Evolutionary conservation across 2,797 vertebrate genomes (phyloP).

Genomic region (Rhodeus uyekii): DNA sequence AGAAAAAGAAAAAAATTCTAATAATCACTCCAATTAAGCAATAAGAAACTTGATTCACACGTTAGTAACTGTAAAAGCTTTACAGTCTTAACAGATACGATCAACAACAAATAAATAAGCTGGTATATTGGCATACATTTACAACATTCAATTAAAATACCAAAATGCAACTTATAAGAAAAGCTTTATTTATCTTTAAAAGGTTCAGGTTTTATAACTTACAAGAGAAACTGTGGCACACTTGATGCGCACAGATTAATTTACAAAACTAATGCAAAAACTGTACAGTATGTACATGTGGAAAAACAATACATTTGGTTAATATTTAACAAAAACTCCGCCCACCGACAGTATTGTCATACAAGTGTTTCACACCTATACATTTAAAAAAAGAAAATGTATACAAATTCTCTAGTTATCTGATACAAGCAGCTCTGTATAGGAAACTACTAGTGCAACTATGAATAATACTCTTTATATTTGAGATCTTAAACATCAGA

Average conservation of each 20-base stretch:
- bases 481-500: constrained; percentile 35
- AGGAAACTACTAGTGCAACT: background rate
- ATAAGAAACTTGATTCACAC: background rate
- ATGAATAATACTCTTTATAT: constrained; percentile 15
- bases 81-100: background rate
- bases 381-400: background rate
- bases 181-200: constrained; percentile 20
- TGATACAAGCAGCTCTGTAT: background rate
- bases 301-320: constrained; percentile 13
- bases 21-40: background rate
- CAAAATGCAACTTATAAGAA: constrained; percentile 9
- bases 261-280: constrained; percentile 50
- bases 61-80: background rate
- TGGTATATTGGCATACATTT: background rate
- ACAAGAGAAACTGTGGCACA: constrained; percentile 15
- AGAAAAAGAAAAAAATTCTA: background rate
- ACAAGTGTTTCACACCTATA: background rate
- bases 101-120: background rate
- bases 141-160: background rate
- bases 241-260: background rate
- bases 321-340: constrained; percentile 8
- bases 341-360: constrained; percentile 3
- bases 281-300: constrained; percentile 52
- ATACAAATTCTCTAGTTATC: background rate
- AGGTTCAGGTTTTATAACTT: background rate